Evolutionary conservation across 2,888 invertebrate species (phyloP).

Genomic region (Lasioglossum leucozonium): DNA sequence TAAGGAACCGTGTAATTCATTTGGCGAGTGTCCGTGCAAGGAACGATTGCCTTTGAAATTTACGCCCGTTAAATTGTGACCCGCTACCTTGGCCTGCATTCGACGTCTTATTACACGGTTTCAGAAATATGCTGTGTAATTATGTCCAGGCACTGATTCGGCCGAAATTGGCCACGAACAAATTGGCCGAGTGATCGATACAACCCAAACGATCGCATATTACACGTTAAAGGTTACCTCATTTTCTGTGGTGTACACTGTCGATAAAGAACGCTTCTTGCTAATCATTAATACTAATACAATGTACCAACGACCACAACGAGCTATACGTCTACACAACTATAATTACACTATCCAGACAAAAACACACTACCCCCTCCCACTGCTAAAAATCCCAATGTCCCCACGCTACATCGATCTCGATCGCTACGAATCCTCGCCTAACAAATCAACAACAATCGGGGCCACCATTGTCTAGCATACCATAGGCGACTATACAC

Average conservation of each 20-base stretch:
- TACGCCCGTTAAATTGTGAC: slow-evolving; percentile 39
- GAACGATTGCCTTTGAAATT: slow-evolving; percentile 44
- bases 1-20: slow-evolving; percentile 42
- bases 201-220: not conserved
- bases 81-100: slow-evolving; percentile 58
- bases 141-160: not conserved
- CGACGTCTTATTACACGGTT: slow-evolving; percentile 35
- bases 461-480: not conserved
- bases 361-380: not conserved
- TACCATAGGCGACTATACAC: too few species aligned
- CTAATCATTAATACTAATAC: too few species aligned
- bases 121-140: not conserved
- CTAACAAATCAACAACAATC: not conserved
- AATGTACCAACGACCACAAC: too few species aligned
- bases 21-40: slow-evolving; percentile 34
- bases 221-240: not conserved
- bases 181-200: not conserved
- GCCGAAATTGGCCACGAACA: not conserved
- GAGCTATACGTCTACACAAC: too few species aligned
- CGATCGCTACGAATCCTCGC: not conserved
- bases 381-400: not conserved
- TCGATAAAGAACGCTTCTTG: too few species aligned
- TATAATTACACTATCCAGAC: too few species aligned
- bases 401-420: too few species aligned
- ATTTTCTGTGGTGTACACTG: not conserved